Evolutionary conservation across 1,140 invertebrate genomes (phyloP).

Genomic region (Druon quercuslanigerum): DNA sequence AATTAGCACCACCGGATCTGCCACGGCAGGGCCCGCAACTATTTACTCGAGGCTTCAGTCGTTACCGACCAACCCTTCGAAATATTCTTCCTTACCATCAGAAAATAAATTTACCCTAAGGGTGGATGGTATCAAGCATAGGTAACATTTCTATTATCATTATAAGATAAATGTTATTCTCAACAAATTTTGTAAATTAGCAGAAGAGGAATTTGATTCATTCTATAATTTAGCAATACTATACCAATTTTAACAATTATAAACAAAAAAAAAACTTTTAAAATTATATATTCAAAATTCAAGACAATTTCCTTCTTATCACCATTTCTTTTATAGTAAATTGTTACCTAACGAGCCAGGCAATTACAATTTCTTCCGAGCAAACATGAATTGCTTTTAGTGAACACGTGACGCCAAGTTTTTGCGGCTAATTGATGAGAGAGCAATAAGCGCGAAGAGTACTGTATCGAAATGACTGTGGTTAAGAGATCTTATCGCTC

Average conservation of each 20-base stretch:
- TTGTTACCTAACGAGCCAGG: not conserved
- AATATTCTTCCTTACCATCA: slow-evolving; percentile 33
- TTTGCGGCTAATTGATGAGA: slow-evolving; percentile 25
- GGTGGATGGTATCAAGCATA: not conserved
- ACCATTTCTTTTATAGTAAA: no score
- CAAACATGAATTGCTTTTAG: not conserved
- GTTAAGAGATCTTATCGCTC: slow-evolving; percentile 49
- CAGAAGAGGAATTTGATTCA: no score
- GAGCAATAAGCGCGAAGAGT: slow-evolving; percentile 28
- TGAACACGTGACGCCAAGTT: not conserved
- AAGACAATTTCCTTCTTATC: no score
- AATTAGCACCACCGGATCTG: not conserved
- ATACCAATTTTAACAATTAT: no score
- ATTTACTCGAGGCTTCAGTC: not conserved
- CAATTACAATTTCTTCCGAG: not conserved
- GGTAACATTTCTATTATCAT: not conserved
- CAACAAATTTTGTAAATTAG: not conserved
- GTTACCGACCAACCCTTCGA: not conserved
- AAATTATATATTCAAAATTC: no score
- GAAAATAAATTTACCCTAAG: not conserved
- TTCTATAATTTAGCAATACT: no score
- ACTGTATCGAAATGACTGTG: slow-evolving; percentile 34
- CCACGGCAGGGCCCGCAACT: slow-evolving; percentile 15
- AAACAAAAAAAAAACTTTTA: no score
- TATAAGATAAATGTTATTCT: not conserved